These are phyloP conservation scores for Oxystoma pomonae DNA, from an alignment of 2,888 invertebrate genomes.

Conservation along the genomic window DNA sequence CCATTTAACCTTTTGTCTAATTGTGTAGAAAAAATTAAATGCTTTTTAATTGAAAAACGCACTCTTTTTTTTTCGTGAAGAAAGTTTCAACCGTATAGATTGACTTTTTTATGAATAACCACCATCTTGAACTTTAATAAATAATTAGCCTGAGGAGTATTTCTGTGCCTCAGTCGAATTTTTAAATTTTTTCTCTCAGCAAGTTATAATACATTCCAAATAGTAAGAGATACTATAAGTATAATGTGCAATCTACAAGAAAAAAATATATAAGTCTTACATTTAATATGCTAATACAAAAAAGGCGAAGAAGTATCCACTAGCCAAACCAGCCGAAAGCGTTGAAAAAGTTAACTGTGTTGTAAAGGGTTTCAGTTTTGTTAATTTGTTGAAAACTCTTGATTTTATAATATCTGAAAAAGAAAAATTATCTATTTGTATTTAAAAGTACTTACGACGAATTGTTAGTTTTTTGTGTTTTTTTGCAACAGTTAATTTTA, in stretches of 20 bases:
- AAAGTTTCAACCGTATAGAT: no score
- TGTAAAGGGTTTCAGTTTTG: not conserved
- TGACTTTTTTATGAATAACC: no score
- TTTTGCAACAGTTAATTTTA: no score
- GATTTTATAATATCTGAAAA: no score
- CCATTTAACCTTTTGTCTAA: constrained; percentile 37
- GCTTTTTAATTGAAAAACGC: no score
- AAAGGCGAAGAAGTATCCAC: constrained; percentile 33
- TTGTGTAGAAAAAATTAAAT: no score
- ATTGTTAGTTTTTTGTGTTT: no score
- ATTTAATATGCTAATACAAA: constrained; percentile 38
- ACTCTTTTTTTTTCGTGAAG: no score
- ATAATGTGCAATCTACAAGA: constrained; percentile 42
- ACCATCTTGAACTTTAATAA: constrained; percentile 8
- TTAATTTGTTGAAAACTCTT: not conserved
- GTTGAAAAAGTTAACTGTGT: constrained; percentile 29
- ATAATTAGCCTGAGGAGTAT: constrained; percentile 7
- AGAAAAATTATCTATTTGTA: no score
- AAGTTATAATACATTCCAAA: not conserved
- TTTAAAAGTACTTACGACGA: no score
- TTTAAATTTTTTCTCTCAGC: not conserved
- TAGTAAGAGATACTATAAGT: constrained; percentile 12
- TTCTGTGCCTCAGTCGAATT: not conserved
- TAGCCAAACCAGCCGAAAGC: constrained; percentile 32
- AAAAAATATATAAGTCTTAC: constrained; percentile 34